Base-by-base conservation (phyloP, 2,888 invertebrate species). In the Meiosimyza platycephala region DNA sequence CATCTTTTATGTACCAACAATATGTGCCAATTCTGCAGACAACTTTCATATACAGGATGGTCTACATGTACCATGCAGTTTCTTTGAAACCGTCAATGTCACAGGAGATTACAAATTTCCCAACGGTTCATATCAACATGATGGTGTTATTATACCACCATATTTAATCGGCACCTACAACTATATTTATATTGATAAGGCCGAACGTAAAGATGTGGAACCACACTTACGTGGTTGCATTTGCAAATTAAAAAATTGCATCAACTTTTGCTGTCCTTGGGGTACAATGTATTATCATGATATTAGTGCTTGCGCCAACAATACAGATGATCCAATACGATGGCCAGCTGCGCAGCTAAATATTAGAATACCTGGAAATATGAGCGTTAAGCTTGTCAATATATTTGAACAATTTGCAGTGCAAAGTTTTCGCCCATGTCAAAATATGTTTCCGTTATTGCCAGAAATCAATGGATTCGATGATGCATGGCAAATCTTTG, bases 191-290 rank as follows among this genome's bases (percentile, higher is more conserved):
- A 80, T 80, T 18, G 81, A 84, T 51, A 75, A 78, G 4, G 76
- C 79, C 0, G 60, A 79, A 74, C 79, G 82, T 0, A 63, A 82
- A 0, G 80, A 82, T 40, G 84, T 81, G 3, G 71, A 79, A 5
- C 79, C 81, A 4, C 85, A 85, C 74, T 71, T 77, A n/a, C 82
- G 87, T 3, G 88, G 86, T 3, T 88, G 88, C 71, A 80, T 86
- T 33, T 88, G 88, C 71, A 79, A 81, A 22, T 51, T 87, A n/a
- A 85, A 83, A 75, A 75, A 83, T 1, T 88, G 88, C 72, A 78
- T 88, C 4, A 84, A 86, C 52, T 81, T 87, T n/a, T 88, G 88
- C 72, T 88, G 88, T 73, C 84, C 84, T 0, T 73, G 73, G 3
- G 82, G 81, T 0, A 74, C 80, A 15, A 47, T 78, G 22, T 85